Conservation (phyloP, 2,113 vertebrate species). For the Passer domesticus region DNA sequence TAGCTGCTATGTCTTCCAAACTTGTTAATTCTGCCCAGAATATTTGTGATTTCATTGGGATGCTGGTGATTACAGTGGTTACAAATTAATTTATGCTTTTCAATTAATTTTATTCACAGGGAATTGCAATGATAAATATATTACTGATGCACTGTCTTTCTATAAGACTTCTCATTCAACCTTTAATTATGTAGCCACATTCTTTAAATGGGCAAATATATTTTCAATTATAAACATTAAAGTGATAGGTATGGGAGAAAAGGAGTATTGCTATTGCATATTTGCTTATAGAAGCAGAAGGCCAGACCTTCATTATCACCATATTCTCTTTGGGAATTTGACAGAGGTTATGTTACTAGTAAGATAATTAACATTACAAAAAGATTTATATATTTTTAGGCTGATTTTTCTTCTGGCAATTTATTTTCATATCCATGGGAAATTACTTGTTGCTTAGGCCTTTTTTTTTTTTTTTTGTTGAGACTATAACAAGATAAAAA, state of each 20-base stretch:
- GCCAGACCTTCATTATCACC: slow-evolving; percentile 5
- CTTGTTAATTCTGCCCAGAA: slow-evolving; percentile 18
- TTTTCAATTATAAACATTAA: not conserved
- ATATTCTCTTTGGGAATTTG: not conserved
- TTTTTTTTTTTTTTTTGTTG: not conserved
- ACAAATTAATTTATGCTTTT: slow-evolving; percentile 36
- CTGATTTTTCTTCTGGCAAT: not conserved
- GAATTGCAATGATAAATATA: not conserved
- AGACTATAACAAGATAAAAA: not conserved
- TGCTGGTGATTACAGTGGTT: not conserved
- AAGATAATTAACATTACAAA: not conserved
- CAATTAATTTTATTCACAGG: not conserved
- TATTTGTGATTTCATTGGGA: slow-evolving; percentile 30
- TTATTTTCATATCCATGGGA: not conserved
- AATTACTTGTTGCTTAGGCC: not conserved
- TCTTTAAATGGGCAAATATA: not conserved
- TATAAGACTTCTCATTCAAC: not conserved
- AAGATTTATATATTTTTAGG: not conserved
- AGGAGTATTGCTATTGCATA: not conserved
- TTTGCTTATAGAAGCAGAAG: not conserved
- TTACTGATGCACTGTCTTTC: not conserved
- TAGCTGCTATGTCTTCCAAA: not conserved
- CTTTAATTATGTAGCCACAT: not conserved
- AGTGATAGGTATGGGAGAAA: not conserved
- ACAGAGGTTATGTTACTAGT: not conserved